These are phyloP conservation scores for Philopotamus ludificatus DNA, from an alignment of 1,140 invertebrate species.

Conservation along the genomic window DNA sequence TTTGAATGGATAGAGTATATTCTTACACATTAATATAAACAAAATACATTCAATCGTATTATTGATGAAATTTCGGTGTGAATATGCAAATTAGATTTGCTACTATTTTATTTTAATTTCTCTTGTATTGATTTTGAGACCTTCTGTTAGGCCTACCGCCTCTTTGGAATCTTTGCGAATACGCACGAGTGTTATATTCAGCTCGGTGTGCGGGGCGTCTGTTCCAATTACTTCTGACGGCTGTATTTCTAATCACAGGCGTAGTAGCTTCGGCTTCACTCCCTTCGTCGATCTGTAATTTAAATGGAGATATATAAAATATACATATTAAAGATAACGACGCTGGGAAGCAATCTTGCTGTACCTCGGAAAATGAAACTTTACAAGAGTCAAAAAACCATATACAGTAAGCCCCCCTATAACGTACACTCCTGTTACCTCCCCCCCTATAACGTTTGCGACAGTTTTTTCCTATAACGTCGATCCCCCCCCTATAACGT, in stretches of 20 bases:
- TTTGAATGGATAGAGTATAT: too few relatives aligned
- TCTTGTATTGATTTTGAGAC: conserved; percentile 8
- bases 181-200: conserved; percentile 10
- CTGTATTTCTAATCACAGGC: conserved; percentile 3
- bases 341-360: neutral
- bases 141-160: neutral
- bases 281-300: conserved; percentile 16
- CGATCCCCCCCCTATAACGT: too few relatives aligned
- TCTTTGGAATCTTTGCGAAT: conserved; percentile 5
- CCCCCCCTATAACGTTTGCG: too few relatives aligned
- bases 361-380: neutral
- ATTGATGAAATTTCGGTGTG: too few relatives aligned
- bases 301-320: neutral
- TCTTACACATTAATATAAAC: too few relatives aligned
- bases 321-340: neutral
- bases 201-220: neutral
- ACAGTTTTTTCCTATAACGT: too few relatives aligned
- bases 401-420: too few relatives aligned
- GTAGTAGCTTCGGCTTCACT: conserved; percentile 19
- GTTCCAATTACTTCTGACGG: conserved; percentile 1
- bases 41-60: too few relatives aligned
- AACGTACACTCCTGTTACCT: too few relatives aligned
- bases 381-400: neutral
- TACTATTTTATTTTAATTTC: too few relatives aligned
- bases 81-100: too few relatives aligned